Base-by-base conservation (phyloP, 2,113 vertebrate genomes). In the Myrmecobius fasciatus region DNA sequence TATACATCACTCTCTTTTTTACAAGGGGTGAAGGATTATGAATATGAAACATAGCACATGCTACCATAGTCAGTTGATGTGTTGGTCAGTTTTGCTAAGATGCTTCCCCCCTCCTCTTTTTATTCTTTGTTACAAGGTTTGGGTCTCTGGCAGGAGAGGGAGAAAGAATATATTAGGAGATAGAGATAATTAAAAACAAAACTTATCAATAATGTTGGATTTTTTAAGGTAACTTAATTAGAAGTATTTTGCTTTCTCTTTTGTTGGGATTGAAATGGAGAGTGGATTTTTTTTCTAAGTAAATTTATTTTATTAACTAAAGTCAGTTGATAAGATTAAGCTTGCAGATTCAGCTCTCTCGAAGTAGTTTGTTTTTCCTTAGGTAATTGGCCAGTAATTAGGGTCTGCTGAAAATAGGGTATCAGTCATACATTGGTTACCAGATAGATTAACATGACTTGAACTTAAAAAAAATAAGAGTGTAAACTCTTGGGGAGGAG, bases 311-410 rank as follows among this genome's bases (percentile, higher is more conserved):
- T 67, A n/a, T 67, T 67, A 36, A 36, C 60, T 36, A 67, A 3
- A 67, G 36, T 67, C 12, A 17, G 60, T n/a, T 36, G 14, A 67
- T 36, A 67, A 14, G 60, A 67, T 94, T 49, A 83, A 51, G 60
- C 96, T 46, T 92, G 49, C 28, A 92, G 52, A 46, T 95, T 90
- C 93, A 88, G 25, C 49, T 53, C 0, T 94, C 67, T 36, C 1
- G 26, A 92, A 95, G 54, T 25, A 93, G 43, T 95, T 60, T 92
- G 56, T 56, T 90, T 96, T 90, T 47, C 89, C 60, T 46, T 54
- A 93, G 24, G 53, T 89, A 92, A 17, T 91, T 52, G 94, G 91
- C 52, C 53, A 92, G 25, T 91, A 92, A 92, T 93, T 67, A 36
- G 31, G 31, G 31, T 67, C 31, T 67, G 60, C 60, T 36, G 60